Evolutionary conservation across 2,797 vertebrate genomes (phyloP), one percentile per base, ranked within the genome.

Genomic region (Spinus olivaceus): DNA sequence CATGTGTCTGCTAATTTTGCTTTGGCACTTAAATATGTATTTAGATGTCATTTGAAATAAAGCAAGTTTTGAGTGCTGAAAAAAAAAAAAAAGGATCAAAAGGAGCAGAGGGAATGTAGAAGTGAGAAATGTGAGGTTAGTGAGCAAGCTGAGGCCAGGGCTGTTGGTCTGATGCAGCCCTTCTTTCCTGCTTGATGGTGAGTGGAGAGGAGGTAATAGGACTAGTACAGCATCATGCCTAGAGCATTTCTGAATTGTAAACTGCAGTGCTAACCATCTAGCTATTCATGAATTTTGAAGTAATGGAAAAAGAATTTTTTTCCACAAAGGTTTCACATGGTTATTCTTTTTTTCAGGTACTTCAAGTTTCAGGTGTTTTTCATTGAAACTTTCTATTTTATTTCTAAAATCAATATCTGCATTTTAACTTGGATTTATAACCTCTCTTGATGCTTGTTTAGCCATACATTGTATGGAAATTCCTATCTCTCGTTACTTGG

Each of bases 11-110:
- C 53, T 64, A 54, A 49, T 60, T 59, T 65, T 85, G 47, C 37
- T 91, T 89, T 70, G 39, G 14, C 18, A 27, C 14, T 47, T 93
- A 49, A 94, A 84, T 81, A 80, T 70, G 24, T 24, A 65, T 88
- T 67, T 74, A 37, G 50, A n/a, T 91, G 63, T 81, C 20, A 53
- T 73, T 86, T 61, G 61, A 74, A 81, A 37, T 83, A 50, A 89
- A 82, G 37, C 21, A 39, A 33, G 42, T 27, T 54, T 35, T 50
- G 33, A 59, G 7, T 33, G n/a, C 46, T 50, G n/a, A 47, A 47
- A 94, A 88, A 53, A 94, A 88, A 53, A 59, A 39, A 39, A 57
- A 54, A 83, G 39, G 42, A 77, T 37, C 14, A 25, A 50, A 69
- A 86, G 42, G 51, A 46, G 18, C 37, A 9, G 53, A 10, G 14